These are phyloP conservation scores for Megaceryle maxima DNA, from an alignment of 2,113 vertebrate species.

Conservation along the genomic window DNA sequence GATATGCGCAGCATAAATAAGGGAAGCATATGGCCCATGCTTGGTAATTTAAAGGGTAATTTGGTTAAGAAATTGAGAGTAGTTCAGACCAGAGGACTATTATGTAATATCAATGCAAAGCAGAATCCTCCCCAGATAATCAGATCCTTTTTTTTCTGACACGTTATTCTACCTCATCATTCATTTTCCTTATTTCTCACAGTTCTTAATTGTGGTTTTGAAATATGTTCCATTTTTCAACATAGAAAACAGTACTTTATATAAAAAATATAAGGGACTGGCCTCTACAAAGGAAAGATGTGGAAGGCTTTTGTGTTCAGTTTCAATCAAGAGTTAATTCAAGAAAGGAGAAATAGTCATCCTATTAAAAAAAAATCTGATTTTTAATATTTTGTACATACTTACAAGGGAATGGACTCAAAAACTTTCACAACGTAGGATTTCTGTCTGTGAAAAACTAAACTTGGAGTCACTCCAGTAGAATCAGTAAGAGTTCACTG, in stretches of 20 bases:
- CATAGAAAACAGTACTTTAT: background rate
- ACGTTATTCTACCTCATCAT: conserved; percentile 35
- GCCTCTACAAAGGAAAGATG: background rate
- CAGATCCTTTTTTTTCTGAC: background rate
- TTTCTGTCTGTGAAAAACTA: background rate
- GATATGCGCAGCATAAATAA: conserved; percentile 50
- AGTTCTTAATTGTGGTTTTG: conserved; percentile 6
- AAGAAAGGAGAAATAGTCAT: background rate
- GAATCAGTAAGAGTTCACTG: background rate
- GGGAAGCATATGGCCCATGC: conserved; percentile 61
- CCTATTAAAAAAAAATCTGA: background rate
- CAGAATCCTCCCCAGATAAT: conserved; percentile 47
- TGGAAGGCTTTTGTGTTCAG: background rate
- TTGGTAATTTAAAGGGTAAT: conserved; percentile 70
- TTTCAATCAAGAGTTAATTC: background rate
- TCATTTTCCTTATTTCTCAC: conserved; percentile 29
- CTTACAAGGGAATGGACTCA: background rate
- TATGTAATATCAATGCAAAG: conserved; percentile 60
- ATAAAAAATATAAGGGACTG: background rate
- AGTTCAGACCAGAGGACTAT: conserved; percentile 41
- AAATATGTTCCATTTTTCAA: background rate
- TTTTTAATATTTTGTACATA: background rate
- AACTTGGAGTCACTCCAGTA: background rate
- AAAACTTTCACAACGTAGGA: background rate
- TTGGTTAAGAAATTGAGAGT: conserved; percentile 64